Percentiles rank a stretch among this genome's conserved stretches.
phyloP scores from a whole-genome alignment of 2,113 vertebrate genomes.

The Rafetus swinhoei region DNA sequence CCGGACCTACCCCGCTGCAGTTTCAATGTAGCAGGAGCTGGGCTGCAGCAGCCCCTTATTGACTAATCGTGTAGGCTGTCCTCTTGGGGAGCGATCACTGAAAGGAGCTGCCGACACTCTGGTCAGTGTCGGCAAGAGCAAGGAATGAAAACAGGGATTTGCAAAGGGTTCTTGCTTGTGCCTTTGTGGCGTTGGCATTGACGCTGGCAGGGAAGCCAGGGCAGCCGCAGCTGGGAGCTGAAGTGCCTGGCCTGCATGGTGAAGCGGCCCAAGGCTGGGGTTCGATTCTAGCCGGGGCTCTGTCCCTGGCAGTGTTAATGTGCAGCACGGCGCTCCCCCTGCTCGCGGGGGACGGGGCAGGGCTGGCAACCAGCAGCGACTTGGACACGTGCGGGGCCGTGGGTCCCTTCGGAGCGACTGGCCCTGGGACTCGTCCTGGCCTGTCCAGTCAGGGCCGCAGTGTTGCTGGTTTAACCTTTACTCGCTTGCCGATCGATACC shows the following conservation, averaged over 20 bases:
- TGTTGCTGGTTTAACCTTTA: not conserved
- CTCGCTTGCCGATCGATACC: not conserved
- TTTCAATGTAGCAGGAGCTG: no score
- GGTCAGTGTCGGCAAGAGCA: no score
- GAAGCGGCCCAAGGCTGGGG: not conserved
- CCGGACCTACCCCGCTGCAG: no score
- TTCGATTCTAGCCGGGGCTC: not conserved
- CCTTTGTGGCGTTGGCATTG: not conserved
- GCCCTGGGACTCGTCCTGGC: not conserved
- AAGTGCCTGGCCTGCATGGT: not conserved
- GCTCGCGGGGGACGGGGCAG: not conserved
- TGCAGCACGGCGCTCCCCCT: no score
- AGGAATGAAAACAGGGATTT: not conserved
- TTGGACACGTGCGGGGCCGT: not conserved
- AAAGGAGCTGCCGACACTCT: no score
- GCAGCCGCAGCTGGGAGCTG: no score
- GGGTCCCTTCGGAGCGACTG: not conserved
- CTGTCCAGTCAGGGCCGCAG: not conserved
- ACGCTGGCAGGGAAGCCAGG: no score
- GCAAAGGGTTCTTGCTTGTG: not conserved
- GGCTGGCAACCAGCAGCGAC: not conserved
- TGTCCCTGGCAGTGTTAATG: no score
- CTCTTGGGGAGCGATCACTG: not conserved
- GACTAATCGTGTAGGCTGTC: no score
- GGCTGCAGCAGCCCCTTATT: no score